These are phyloP conservation scores for Ophonus ardosiacus DNA, from an alignment of 2,888 invertebrate genomes.

Conservation along the genomic window DNA sequence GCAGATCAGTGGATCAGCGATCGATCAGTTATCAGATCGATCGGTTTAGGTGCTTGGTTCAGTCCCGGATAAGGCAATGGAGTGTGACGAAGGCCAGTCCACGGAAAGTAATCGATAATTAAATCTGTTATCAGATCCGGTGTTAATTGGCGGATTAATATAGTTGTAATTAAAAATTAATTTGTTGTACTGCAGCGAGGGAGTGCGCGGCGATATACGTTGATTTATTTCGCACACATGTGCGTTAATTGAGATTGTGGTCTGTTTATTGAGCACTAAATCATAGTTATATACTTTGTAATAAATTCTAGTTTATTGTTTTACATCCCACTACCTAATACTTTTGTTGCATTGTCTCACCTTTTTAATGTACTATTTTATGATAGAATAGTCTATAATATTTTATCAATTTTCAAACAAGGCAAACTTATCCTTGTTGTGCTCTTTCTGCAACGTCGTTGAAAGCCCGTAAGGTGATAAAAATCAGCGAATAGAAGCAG, in stretches of 20 bases:
- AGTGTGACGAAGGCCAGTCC: conserved; percentile 23
- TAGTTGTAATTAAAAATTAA: conserved; percentile 45
- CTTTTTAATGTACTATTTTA: neutral
- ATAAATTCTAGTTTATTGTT: neutral
- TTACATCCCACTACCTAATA: neutral
- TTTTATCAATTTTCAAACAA: no score
- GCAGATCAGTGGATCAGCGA: conserved; percentile 10
- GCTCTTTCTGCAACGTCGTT: no score
- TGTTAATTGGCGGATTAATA: conserved; percentile 43
- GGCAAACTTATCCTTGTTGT: no score
- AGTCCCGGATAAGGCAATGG: conserved; percentile 38
- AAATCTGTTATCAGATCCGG: conserved; percentile 42
- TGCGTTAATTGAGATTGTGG: conserved; percentile 28
- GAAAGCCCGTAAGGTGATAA: no score
- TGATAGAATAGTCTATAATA: no score
- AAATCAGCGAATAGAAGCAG: no score
- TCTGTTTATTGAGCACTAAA: conserved; percentile 8
- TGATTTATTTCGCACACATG: conserved; percentile 31
- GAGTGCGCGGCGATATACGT: conserved; percentile 1
- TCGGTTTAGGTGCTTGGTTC: neutral
- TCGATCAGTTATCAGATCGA: conserved; percentile 12
- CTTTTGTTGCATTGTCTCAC: neutral
- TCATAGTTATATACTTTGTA: neutral
- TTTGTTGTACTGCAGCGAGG: conserved; percentile 10
- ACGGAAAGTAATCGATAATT: conserved; percentile 34